phyloP scores from a whole-genome alignment of 2,797 vertebrate genomes.

The Peromyscus melanophrys region DNA sequence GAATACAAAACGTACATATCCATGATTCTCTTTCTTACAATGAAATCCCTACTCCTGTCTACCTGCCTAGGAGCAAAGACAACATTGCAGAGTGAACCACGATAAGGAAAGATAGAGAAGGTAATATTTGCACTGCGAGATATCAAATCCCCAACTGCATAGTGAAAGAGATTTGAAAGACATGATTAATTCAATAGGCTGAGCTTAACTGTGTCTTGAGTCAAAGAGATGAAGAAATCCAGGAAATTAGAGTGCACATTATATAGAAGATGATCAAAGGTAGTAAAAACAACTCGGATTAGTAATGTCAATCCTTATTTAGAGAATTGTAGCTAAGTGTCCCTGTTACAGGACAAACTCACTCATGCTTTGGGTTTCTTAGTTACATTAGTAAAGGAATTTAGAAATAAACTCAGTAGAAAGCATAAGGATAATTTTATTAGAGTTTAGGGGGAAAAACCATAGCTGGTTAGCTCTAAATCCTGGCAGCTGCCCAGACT shows the following conservation, averaged over 20 bases:
- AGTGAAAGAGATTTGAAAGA: neutral
- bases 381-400: neutral
- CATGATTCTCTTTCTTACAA: neutral
- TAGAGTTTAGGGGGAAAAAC: neutral
- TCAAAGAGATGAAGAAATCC: neutral
- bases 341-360: neutral
- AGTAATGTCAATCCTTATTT: neutral
- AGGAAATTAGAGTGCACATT: neutral
- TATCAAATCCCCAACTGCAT: neutral
- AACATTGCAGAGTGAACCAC: neutral
- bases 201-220: neutral
- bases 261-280: neutral
- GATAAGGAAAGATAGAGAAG: neutral
- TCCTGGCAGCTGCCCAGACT: neutral
- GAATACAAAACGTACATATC: constrained; percentile 10
- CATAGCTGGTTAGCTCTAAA: neutral
- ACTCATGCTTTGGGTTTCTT: neutral
- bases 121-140: neutral
- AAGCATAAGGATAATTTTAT: neutral
- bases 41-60: neutral
- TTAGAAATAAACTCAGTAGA: neutral
- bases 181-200: neutral
- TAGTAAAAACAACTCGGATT: neutral
- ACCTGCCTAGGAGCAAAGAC: neutral
- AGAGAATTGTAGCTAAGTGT: neutral